These are phyloP conservation scores for Onchidella celtica DNA, from an alignment of 2,888 invertebrate genomes.

Conservation along the genomic window DNA sequence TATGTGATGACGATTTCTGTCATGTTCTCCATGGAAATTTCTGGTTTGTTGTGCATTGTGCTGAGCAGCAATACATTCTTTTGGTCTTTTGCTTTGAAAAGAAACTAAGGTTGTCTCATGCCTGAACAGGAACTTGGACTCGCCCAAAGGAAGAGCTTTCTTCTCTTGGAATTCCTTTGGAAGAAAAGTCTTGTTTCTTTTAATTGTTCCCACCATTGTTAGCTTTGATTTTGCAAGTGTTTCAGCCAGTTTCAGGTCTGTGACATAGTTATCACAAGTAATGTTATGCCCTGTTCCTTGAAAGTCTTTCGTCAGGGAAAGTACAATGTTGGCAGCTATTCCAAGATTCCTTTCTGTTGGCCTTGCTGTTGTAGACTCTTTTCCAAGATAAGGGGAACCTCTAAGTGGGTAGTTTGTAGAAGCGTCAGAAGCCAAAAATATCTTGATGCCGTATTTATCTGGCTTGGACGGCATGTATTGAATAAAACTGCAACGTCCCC, in stretches of 20 bases:
- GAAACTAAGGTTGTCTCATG: not conserved
- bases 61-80: not conserved
- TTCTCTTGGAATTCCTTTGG: too few relatives aligned
- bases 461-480: conserved; percentile 1
- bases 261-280: too few relatives aligned
- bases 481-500: conserved; percentile 22
- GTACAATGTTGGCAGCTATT: not conserved
- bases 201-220: too few relatives aligned
- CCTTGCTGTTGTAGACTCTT: conserved; percentile 11
- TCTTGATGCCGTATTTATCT: conserved; percentile 20
- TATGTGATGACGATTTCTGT: not conserved
- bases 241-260: too few relatives aligned
- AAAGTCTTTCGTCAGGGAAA: too few relatives aligned
- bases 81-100: not conserved
- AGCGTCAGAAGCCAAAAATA: conserved; percentile 27
- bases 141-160: too few relatives aligned
- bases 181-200: too few relatives aligned
- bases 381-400: conserved; percentile 34
- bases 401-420: conserved; percentile 11
- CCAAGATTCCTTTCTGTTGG: conserved; percentile 5
- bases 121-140: conserved; percentile 1
- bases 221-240: too few relatives aligned
- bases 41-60: not conserved
- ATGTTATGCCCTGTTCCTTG: too few relatives aligned
- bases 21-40: not conserved